phyloP scores from a whole-genome alignment of 2,888 invertebrate genomes.

The Pyrrhosoma nymphula region DNA sequence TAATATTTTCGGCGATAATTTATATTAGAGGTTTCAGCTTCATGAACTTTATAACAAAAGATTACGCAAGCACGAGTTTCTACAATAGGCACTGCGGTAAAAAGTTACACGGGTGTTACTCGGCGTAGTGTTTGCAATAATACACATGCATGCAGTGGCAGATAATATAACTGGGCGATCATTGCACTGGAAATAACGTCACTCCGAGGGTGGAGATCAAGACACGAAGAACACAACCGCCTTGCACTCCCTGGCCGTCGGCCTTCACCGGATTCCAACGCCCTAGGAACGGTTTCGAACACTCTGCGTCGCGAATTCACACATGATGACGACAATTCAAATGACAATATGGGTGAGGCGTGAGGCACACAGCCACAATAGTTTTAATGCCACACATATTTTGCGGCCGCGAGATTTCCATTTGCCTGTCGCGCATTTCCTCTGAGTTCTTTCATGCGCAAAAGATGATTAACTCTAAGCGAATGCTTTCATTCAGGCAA shows the following conservation, averaged over 20 bases:
- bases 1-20: too few species aligned
- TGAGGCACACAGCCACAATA: not conserved
- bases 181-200: conserved; percentile 19
- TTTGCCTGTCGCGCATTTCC: not conserved
- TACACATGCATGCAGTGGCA: not conserved
- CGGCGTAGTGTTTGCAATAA: not conserved
- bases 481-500: too few species aligned
- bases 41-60: too few species aligned
- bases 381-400: not conserved
- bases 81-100: not conserved
- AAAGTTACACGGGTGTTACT: not conserved
- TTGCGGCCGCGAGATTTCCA: not conserved
- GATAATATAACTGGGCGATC: not conserved
- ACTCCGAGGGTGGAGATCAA: conserved; percentile 28
- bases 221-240: conserved; percentile 5
- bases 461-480: not conserved
- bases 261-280: conserved; percentile 63
- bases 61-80: not conserved
- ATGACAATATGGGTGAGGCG: not conserved
- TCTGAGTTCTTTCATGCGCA: not conserved
- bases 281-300: not conserved
- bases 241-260: not conserved
- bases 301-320: conserved; percentile 24
- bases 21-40: too few species aligned
- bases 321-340: conserved; percentile 2